These are phyloP conservation scores for Galagoides demidoff DNA, from an alignment of 2,797 vertebrate species.

Conservation along the genomic window DNA sequence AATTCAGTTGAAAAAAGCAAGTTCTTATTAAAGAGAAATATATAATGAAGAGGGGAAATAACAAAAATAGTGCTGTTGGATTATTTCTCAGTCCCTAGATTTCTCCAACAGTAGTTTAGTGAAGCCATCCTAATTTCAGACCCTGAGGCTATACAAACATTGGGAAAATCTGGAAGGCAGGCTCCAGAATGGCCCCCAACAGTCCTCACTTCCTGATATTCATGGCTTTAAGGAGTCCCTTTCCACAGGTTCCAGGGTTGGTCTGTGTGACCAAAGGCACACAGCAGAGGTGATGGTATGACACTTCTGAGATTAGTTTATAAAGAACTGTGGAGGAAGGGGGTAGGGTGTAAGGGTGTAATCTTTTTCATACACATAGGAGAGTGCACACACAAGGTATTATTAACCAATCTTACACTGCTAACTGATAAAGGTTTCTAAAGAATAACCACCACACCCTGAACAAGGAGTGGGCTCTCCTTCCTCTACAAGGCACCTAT, in stretches of 20 bases:
- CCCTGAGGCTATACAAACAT: background rate
- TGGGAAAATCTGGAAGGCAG: background rate
- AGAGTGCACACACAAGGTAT: background rate
- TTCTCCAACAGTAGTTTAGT: background rate
- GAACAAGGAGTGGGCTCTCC: background rate
- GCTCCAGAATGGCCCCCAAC: background rate
- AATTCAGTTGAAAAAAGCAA: background rate
- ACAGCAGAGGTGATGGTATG: background rate
- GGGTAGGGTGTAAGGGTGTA: accelerated
- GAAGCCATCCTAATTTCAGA: background rate
- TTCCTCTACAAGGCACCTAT: background rate
- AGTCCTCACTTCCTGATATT: background rate
- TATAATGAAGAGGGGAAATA: background rate
- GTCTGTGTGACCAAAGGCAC: background rate
- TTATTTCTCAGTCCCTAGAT: background rate
- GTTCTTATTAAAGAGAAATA: conserved; percentile 3
- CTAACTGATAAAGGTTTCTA: background rate
- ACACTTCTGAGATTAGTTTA: background rate
- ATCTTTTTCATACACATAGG: background rate
- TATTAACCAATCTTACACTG: background rate
- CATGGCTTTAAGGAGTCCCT: background rate
- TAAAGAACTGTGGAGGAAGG: background rate
- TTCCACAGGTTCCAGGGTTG: background rate
- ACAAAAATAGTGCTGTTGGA: background rate
- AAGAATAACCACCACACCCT: background rate